Conservation (phyloP, 2,797 vertebrate genomes). For the Coreius guichenoti region DNA sequence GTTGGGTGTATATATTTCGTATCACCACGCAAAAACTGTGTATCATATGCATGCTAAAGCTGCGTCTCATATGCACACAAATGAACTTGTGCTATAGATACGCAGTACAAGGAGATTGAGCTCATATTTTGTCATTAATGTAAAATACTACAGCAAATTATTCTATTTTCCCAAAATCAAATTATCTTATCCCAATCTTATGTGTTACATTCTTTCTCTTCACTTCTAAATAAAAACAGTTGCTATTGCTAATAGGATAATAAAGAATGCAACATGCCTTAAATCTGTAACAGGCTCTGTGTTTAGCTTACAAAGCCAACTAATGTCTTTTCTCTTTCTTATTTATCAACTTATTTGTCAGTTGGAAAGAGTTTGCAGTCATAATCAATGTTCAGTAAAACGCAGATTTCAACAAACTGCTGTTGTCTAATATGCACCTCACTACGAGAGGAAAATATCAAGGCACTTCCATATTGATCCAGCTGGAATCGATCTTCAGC, state of each 20-base stretch:
- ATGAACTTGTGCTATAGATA: no score
- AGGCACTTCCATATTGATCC: constrained; percentile 75
- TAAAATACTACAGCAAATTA: constrained; percentile 33
- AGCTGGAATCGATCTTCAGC: constrained; percentile 71
- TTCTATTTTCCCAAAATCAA: background rate
- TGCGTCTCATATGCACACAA: no score
- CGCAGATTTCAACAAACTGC: constrained; percentile 57
- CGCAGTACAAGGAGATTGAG: no score
- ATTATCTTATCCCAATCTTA: background rate
- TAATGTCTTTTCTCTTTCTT: constrained; percentile 18
- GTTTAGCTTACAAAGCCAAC: constrained; percentile 6
- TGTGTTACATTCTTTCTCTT: background rate
- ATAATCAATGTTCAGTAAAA: constrained; percentile 57
- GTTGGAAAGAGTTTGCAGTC: constrained; percentile 5
- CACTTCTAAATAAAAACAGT: background rate
- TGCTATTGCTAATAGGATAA: background rate
- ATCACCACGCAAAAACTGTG: no score
- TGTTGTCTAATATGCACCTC: constrained; percentile 64
- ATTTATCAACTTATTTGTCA: constrained; percentile 34
- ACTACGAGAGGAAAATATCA: constrained; percentile 76
- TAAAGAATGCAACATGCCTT: background rate
- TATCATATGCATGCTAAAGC: no score
- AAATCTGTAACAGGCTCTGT: background rate
- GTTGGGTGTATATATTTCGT: no score
- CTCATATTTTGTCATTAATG: no score